These are phyloP conservation scores for Belonocnema kinseyi DNA, from an alignment of 1,140 invertebrate species.

Conservation along the genomic window DNA sequence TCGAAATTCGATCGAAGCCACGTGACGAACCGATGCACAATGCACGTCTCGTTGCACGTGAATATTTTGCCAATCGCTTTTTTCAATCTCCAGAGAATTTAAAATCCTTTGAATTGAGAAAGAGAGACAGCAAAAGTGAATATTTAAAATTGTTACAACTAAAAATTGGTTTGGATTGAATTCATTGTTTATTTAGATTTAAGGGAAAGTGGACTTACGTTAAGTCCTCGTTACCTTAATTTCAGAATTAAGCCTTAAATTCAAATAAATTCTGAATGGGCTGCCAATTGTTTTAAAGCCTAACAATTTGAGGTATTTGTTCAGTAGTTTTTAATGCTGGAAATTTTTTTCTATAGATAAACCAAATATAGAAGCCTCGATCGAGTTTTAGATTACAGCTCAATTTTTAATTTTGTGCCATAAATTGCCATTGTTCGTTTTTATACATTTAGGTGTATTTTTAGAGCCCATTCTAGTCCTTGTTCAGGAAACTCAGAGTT, in stretches of 20 bases:
- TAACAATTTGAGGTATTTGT: no score
- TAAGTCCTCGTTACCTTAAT: no score
- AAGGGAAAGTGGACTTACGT: no score
- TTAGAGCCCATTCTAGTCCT: conserved; percentile 57
- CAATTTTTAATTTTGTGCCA: conserved; percentile 59
- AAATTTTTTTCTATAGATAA: not conserved
- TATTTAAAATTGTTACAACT: no score
- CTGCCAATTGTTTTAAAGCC: no score
- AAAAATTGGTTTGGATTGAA: no score
- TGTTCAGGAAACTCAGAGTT: conserved; percentile 42
- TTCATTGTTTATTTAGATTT: no score
- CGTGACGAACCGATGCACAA: conserved; percentile 15
- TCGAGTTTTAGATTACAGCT: not conserved
- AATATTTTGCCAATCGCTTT: not conserved
- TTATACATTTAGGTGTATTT: conserved; percentile 18
- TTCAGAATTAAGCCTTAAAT: no score
- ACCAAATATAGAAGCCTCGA: not conserved
- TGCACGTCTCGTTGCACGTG: conserved; percentile 6
- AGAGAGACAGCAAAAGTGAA: no score
- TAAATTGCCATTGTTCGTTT: conserved; percentile 60
- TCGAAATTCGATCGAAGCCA: conserved; percentile 23
- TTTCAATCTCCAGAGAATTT: not conserved
- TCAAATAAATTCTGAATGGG: no score
- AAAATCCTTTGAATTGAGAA: not conserved
- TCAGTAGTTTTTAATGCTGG: not conserved